A percentile compares a stretch with the other conserved stretches of the same genome.
These are phyloP conservation scores for Fulmarus glacialis DNA, from an alignment of 2,113 vertebrate species.

Conservation along the genomic window DNA sequence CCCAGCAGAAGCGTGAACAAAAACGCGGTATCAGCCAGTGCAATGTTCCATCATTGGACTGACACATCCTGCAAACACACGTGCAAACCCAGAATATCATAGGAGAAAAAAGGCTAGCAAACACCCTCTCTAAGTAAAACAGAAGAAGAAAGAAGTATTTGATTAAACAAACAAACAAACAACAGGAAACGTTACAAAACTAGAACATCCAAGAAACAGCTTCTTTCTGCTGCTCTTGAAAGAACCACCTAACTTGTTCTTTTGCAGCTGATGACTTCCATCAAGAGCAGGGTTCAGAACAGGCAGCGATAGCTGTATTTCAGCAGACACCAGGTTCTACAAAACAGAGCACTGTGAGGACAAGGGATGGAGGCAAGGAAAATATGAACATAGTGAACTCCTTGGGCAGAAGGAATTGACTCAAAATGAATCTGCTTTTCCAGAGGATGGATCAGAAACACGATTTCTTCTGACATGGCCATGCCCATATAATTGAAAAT, in stretches of 20 bases:
- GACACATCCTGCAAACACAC: neutral
- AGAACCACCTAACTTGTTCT: neutral
- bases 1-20: neutral
- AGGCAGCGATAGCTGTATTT: neutral
- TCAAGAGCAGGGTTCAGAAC: neutral
- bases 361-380: neutral
- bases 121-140: neutral
- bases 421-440: neutral
- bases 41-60: neutral
- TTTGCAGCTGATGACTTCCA: neutral
- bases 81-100: neutral
- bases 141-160: neutral
- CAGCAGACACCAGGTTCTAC: neutral
- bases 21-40: neutral
- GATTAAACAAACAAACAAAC: fast-evolving
- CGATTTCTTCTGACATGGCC: neutral
- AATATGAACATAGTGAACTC: neutral
- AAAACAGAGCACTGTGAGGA: neutral
- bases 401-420: neutral
- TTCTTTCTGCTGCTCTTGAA: neutral
- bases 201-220: neutral
- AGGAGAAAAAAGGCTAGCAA: neutral
- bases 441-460: neutral
- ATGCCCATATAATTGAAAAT: constrained; percentile 33
- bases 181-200: neutral